These are phyloP conservation scores for Rhagoletis zephyria DNA, from an alignment of 1,140 invertebrate species.

Conservation along the genomic window DNA sequence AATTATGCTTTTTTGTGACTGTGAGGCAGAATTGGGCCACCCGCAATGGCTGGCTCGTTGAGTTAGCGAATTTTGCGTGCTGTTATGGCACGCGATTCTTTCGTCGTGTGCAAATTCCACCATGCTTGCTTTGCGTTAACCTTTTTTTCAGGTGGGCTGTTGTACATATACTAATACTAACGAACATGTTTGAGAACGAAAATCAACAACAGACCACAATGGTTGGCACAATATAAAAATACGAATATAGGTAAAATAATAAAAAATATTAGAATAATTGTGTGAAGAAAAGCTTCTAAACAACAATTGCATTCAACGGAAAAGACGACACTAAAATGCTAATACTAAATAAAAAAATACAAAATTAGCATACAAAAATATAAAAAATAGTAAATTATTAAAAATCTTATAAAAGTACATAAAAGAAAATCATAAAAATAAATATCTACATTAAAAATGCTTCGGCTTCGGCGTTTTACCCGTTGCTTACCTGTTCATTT, in stretches of 20 bases:
- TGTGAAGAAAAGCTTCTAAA: not conserved
- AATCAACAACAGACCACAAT: no score
- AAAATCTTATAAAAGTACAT: not conserved
- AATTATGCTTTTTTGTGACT: no score
- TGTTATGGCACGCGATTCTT: not conserved
- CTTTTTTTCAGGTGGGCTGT: no score
- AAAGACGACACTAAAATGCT: not conserved
- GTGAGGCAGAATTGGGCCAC: no score
- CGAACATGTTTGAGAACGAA: no score
- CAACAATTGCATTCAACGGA: not conserved
- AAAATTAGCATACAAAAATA: not conserved
- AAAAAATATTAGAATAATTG: not conserved
- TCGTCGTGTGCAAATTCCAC: not conserved
- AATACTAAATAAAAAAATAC: not conserved
- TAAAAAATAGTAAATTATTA: not conserved
- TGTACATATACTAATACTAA: no score
- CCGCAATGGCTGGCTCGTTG: not conserved
- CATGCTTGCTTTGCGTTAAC: not conserved
- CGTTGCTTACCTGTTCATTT: slow-evolving; percentile 23
- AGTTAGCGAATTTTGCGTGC: not conserved
- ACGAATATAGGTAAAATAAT: not conserved
- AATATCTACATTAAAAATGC: not conserved
- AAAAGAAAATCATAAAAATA: not conserved
- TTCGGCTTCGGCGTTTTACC: not conserved
- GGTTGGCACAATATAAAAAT: not conserved